Percentiles rank a stretch among this genome's conserved stretches.
Evolutionary conservation across 2,113 vertebrate species (phyloP).

Genomic region (Chrysochloris asiatica): DNA sequence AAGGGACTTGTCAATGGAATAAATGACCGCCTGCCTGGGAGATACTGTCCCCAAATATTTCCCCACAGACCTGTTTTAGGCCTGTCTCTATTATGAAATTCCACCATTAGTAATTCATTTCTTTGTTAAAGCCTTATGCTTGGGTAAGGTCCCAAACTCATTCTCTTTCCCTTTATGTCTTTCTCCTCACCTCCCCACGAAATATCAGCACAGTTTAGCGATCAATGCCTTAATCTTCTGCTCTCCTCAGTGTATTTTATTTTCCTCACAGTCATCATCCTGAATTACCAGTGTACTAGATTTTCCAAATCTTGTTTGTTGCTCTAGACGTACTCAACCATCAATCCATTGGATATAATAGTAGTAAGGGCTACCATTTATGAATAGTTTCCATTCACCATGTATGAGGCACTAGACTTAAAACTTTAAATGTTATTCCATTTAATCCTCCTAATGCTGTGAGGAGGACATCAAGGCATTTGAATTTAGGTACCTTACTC

Average conservation of each 20-base stretch:
- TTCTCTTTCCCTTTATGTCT: not conserved
- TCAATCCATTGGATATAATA: not conserved
- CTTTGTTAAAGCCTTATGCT: not conserved
- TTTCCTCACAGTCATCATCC: not conserved
- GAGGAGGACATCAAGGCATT: not conserved
- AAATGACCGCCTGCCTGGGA: not conserved
- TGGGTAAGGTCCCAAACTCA: not conserved
- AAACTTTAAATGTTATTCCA: not conserved
- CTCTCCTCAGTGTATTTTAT: not conserved
- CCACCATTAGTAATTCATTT: not conserved
- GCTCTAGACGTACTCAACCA: not conserved
- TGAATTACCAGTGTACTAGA: not conserved
- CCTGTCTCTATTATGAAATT: slow-evolving; percentile 10
- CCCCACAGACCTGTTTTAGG: not conserved
- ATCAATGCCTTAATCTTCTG: not conserved
- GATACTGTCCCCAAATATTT: not conserved
- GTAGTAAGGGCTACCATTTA: not conserved
- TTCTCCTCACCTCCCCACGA: not conserved
- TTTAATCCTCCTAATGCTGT: not conserved
- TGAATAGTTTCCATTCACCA: not conserved
- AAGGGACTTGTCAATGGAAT: not conserved
- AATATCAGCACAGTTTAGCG: not conserved
- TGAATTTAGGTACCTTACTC: not conserved
- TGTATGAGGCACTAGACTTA: not conserved
- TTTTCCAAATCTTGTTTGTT: not conserved